Conservation (phyloP, 1,140 invertebrate species). For the Halesus radiatus region DNA sequence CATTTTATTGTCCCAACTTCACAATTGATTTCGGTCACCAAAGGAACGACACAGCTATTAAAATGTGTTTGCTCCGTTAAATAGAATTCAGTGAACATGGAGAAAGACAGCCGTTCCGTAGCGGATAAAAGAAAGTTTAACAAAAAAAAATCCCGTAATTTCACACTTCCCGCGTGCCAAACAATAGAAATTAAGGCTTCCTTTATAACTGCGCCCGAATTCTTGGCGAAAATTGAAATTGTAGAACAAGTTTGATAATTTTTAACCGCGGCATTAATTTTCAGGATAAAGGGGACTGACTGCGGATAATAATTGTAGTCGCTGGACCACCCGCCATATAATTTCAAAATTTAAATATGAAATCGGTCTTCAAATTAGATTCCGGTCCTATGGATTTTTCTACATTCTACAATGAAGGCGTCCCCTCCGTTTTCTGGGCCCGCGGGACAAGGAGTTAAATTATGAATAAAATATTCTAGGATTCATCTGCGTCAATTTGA, state of each 20-base stretch:
- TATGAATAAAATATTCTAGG: conserved; percentile 13
- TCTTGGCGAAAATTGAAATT: conserved; percentile 32
- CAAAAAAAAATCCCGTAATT: conserved; percentile 18
- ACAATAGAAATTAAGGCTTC: conserved; percentile 23
- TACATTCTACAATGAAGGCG: background rate
- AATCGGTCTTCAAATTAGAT: conserved; percentile 51
- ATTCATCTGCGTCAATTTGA: background rate
- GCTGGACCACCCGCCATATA: conserved; percentile 52
- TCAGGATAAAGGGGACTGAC: conserved; percentile 8
- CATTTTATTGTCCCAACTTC: background rate
- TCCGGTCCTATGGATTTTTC: conserved; percentile 10
- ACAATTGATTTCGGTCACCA: conserved; percentile 6
- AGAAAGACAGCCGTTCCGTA: conserved; percentile 11
- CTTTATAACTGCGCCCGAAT: conserved; percentile 4
- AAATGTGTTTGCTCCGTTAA: conserved; percentile 26
- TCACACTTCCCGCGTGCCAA: conserved; percentile 15
- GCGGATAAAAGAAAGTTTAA: conserved; percentile 24
- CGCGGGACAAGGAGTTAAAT: conserved; percentile 19
- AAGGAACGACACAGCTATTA: conserved; percentile 21
- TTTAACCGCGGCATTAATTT: conserved; percentile 31
- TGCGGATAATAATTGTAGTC: conserved; percentile 45
- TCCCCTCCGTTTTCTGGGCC: background rate
- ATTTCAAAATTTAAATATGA: conserved; percentile 57
- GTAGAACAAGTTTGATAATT: conserved; percentile 29
- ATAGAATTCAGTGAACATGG: conserved; percentile 25